A percentile compares a stretch with the other conserved stretches of the same genome.
Evolutionary conservation across 2,797 vertebrate genomes (phyloP).

Genomic region (Arrhamphus sclerolepis): DNA sequence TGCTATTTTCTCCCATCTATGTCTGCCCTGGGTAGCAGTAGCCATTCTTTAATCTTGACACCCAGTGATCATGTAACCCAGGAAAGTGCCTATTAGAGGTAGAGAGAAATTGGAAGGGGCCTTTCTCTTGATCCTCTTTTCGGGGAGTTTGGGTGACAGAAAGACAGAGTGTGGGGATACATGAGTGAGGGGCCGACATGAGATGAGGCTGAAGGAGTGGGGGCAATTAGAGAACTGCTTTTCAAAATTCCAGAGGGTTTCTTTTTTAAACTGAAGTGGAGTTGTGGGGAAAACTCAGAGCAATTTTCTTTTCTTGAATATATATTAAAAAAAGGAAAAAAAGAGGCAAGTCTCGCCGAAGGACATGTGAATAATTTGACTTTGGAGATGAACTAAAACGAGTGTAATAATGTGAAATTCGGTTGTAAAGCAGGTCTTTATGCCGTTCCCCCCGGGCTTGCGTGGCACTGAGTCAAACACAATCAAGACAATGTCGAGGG

Average conservation of each 20-base stretch:
- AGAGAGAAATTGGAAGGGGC: constrained; percentile 69
- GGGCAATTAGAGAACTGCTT: constrained; percentile 55
- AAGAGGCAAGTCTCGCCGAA: constrained; percentile 33
- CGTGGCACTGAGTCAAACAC: constrained; percentile 45
- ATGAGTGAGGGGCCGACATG: constrained; percentile 27
- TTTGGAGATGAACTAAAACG: constrained; percentile 61
- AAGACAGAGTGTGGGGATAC: constrained; percentile 44
- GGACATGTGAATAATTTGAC: constrained; percentile 54
- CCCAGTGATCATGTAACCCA: constrained; percentile 75
- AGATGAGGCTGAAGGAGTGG: constrained; percentile 44
- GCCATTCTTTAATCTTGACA: constrained; percentile 84
- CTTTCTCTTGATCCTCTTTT: constrained; percentile 66
- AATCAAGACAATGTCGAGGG: constrained; percentile 41
- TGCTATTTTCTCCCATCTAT: constrained; percentile 76
- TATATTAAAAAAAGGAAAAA: neutral
- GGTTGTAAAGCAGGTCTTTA: constrained; percentile 52
- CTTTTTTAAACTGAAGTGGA: constrained; percentile 20
- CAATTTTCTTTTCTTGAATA: constrained; percentile 10
- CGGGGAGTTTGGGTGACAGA: constrained; percentile 57
- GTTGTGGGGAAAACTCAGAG: constrained; percentile 27
- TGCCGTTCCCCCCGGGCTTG: constrained; percentile 40
- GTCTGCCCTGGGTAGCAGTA: constrained; percentile 70
- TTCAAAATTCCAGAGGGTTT: constrained; percentile 42
- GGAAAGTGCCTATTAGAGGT: constrained; percentile 78
- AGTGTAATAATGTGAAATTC: constrained; percentile 66